Evolutionary conservation across 2,113 vertebrate species (phyloP), one percentile per base, ranked within the genome.

Genomic region (Trichechus manatus): DNA sequence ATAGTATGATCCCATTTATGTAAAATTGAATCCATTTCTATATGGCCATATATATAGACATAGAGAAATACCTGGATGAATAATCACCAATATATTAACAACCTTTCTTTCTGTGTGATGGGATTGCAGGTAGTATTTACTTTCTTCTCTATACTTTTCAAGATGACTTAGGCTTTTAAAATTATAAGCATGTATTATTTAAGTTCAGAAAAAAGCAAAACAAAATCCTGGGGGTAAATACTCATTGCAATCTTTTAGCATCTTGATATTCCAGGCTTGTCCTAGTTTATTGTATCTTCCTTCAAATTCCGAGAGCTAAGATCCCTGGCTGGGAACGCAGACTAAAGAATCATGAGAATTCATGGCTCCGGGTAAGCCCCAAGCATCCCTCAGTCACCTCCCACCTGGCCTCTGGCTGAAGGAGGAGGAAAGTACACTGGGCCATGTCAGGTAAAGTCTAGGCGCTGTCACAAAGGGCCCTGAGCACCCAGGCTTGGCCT

Each of bases 371-470:
- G 10, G 29, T 3, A 0, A 1, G 13, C 5, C 77, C 83, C 29
- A 42, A 25, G 81, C 8, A 0, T 27, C 56, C 27, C 3, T 39
- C 36, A 5, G 1, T 10, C 3, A 1, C 50, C 72, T 50, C 33
- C n/a, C 2, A 5, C 80, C 70, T 63, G 39, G 61, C 93, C 66
- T 25, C 78, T 44, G 39, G 66, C 50, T 3, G 75, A 23, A 17
- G 1, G 1, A 44, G 87, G 74, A 19, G n/a, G 63, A 17, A 19
- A 4, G 10, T 42, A 19, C 75, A 3, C 3, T 7, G 75, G 64
- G 3, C 81, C 50, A 1, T 0, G 2, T 59, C 3, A 0, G 31
- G 84, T 6, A 5, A 36, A 22, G 39, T 78, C 61, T 19, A 2
- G n/a, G 47, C 22, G 75, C 47, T 47, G 47, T 5, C 29, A n/a